Percentiles rank a stretch among this genome's conserved stretches.
Conservation (phyloP, 2,113 vertebrate genomes). For the Catharus minimus region DNA sequence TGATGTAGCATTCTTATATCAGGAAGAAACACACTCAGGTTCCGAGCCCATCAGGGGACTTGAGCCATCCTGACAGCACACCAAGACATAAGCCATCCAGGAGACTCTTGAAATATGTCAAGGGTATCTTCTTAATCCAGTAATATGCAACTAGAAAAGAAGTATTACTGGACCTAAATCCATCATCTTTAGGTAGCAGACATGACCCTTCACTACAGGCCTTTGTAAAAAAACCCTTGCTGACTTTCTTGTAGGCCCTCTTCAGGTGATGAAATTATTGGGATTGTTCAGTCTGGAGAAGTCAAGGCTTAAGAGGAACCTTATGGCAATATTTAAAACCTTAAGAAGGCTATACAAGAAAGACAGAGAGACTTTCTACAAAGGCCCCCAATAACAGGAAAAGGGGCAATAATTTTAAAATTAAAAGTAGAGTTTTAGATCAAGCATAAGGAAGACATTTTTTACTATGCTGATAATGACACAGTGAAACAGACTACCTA, state of each 20-base stretch:
- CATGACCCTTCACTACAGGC: not conserved
- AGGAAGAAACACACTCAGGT: not conserved
- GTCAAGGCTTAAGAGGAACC: not conserved
- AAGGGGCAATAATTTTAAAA: not conserved
- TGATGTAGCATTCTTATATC: not conserved
- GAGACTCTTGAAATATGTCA: not conserved
- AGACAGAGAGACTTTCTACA: not conserved
- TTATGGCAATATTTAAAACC: not conserved
- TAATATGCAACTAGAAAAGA: not conserved
- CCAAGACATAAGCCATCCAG: not conserved
- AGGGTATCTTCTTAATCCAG: not conserved
- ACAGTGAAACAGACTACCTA: not conserved
- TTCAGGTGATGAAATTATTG: not conserved
- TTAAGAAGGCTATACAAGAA: not conserved
- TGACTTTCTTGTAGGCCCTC: not conserved
- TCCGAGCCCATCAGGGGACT: not conserved
- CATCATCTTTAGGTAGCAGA: not conserved
- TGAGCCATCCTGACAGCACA: not conserved
- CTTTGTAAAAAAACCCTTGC: not conserved
- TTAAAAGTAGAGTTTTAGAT: rapidly evolving
- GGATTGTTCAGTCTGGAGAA: not conserved
- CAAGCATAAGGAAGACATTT: not conserved
- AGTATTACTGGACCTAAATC: not conserved
- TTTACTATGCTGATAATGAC: not conserved
- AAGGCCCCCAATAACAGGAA: not conserved